Base-by-base conservation (phyloP, 2,888 invertebrate species). In the Sturmia bella region DNA sequence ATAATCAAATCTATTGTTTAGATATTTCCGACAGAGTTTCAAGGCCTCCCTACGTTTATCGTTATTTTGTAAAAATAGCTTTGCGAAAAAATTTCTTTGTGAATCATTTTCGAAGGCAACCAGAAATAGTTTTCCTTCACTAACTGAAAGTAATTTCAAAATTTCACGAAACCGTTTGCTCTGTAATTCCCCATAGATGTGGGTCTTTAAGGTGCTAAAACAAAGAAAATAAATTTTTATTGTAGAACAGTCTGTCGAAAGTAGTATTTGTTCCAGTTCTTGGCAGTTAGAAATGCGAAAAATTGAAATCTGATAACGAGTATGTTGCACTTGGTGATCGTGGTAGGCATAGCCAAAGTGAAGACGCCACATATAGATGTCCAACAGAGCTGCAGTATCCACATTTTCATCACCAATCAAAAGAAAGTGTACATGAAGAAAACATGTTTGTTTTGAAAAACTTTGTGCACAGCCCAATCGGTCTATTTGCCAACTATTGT, bases 291-390 rank as follows among this genome's bases (percentile, higher is more conserved):
- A 45, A 12, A 79, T 79, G 27, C 54, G n/a, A 7, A 4, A 6
- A 13, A 79, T 15, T 12, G 50, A 57, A 17, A 78, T 64, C 11
- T 66, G 78, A 66, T 78, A 72, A 37, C 78, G 72, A 43, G 37
- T 56, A 11, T 63, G 45, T 1, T 64, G 37, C 21, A 19, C 41
- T 12, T 57, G n/a, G 41, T 78, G 77, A 43, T 78, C 77, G 37
- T 78, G 77, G 21, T 78, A 78, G 24, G 70, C 77, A 32, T 78
- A 78, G 11, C 77, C 77, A 19, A 70, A 78, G 57, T 78, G 70
- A 50, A 64, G 32, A 41, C 72, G 39, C 77, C 77, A 78, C 11
- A 78, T n/a, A 15, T 64, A 78, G 37, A 41, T 57, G 17, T 78
- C 70, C n/a, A 43, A 4, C n/a, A 78, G 15, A 6, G 56, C 43